Conservation (phyloP, 2,113 vertebrate species). For the Dolichallabes microphthalmus region DNA sequence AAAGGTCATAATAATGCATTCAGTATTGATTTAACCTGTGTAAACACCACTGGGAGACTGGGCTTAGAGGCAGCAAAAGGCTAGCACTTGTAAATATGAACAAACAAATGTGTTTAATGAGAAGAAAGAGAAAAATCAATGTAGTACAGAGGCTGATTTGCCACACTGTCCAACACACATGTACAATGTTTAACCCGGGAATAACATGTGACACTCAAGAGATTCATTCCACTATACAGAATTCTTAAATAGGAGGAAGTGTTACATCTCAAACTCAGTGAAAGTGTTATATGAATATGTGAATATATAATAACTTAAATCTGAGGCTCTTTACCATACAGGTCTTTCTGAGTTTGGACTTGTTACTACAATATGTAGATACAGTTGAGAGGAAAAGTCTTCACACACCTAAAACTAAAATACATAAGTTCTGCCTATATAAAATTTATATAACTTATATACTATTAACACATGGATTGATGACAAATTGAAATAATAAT, state of each 20-base stretch:
- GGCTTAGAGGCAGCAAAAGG: background rate
- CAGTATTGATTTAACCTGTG: conserved; percentile 53
- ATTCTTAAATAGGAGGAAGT: conserved; percentile 44
- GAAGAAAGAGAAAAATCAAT: conserved; percentile 20
- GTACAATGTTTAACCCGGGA: conserved; percentile 57
- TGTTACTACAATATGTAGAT: background rate
- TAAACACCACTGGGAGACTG: conserved; percentile 28
- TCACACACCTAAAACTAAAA: background rate
- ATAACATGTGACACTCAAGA: conserved; percentile 61
- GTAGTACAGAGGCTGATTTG: conserved; percentile 35
- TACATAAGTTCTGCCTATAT: too few relatives aligned
- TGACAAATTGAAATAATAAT: background rate
- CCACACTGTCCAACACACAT: conserved; percentile 33
- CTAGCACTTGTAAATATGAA: conserved; percentile 51
- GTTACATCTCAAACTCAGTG: background rate
- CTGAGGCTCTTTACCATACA: background rate
- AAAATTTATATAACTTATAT: too few relatives aligned
- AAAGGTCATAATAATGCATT: conserved; percentile 53
- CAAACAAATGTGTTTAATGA: conserved; percentile 46
- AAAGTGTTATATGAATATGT: conserved; percentile 10
- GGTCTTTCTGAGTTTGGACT: background rate
- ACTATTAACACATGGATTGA: background rate
- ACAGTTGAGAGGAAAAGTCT: background rate
- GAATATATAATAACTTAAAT: background rate
- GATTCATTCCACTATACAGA: conserved; percentile 55